These are phyloP conservation scores for Bombus cullumanus DNA, from an alignment of 1,140 invertebrate genomes.

Conservation along the genomic window DNA sequence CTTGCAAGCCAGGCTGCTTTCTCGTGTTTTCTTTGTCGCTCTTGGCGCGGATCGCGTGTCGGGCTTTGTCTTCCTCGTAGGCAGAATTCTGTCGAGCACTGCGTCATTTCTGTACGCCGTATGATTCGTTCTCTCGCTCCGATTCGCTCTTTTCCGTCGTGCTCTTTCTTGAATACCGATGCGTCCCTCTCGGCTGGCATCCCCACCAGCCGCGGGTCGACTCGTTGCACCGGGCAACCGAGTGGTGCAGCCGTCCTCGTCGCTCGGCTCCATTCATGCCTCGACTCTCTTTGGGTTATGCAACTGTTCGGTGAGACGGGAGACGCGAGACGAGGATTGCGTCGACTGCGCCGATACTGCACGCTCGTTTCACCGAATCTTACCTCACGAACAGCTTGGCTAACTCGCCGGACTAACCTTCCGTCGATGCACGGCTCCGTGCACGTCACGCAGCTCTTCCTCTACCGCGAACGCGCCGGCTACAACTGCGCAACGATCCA, in stretches of 20 bases:
- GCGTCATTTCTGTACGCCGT: slow-evolving; percentile 58
- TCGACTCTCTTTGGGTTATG: slow-evolving; percentile 67
- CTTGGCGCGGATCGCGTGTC: not conserved
- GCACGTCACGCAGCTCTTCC: not conserved
- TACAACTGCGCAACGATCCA: slow-evolving; percentile 15
- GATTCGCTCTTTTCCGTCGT: slow-evolving; percentile 18
- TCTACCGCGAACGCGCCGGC: no score
- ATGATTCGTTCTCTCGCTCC: slow-evolving; percentile 35
- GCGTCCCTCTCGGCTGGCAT: slow-evolving; percentile 51
- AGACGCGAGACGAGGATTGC: slow-evolving; percentile 41
- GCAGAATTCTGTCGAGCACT: slow-evolving; percentile 45
- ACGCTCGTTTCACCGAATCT: slow-evolving; percentile 56
- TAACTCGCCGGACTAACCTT: slow-evolving; percentile 31
- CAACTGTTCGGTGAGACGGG: slow-evolving; percentile 57
- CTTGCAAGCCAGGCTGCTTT: slow-evolving; percentile 30
- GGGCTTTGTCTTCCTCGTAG: not conserved
- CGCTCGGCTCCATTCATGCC: slow-evolving; percentile 71
- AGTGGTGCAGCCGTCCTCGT: slow-evolving; percentile 59
- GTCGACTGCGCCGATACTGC: slow-evolving; percentile 46
- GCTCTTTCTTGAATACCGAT: slow-evolving; percentile 39
- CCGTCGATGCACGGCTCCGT: not conserved
- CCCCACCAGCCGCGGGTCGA: slow-evolving; percentile 51
- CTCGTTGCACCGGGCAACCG: slow-evolving; percentile 65
- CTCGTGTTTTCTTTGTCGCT: slow-evolving; percentile 33
- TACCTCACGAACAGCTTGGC: slow-evolving; percentile 33